Evolutionary conservation across 2,113 vertebrate species (phyloP), one percentile per base, ranked within the genome.

Genomic region (Microtus montanus): DNA sequence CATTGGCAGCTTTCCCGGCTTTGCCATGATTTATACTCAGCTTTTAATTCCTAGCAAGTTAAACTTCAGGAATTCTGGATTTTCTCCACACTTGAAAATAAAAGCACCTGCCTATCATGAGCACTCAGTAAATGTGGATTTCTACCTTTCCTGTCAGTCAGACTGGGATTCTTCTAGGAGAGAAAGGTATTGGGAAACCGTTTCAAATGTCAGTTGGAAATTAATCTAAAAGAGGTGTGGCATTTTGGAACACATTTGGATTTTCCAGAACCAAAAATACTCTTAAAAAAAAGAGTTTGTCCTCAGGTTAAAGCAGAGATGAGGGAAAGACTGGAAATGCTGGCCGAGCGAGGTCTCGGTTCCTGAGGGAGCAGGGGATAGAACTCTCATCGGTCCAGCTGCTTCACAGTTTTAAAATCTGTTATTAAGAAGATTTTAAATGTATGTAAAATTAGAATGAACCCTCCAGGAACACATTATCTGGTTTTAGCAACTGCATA

Each of bases 201-300:
- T 82, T 94, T 68, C 87, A 82, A 90, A 71, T 28, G 71, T 91
- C 73, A 28, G 9, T 54, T 91, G 71, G 75, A 95, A 96, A 44
- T 92, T 93, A 92, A 92, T 93, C 84, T 85, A 90, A 96, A 86
- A 95, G 92, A 94, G 85, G 86, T 52, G 7, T 93, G 94, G 68
- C 90, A 90, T 96, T 96, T 94, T 95, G 96, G 93, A 96, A 94
- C 80, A 96, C 61, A 52, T 70, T 88, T 90, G 58, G 73, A 73
- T 93, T 97, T 97, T 96, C 92, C 92, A 96, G 93, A 94, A 88
- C 83, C 68, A 90, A 92, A 96, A 92, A 89, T 91, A 95, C 64
- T 96, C 41, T 80, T 20, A 30, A 85, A 85, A 63, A 74, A 74
- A 30, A 92, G 77, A 22, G 88, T 95, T 95, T 94, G 61, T 94